These are phyloP conservation scores for Ridgeia piscesae DNA, from an alignment of 1,140 invertebrate genomes.

Conservation along the genomic window DNA sequence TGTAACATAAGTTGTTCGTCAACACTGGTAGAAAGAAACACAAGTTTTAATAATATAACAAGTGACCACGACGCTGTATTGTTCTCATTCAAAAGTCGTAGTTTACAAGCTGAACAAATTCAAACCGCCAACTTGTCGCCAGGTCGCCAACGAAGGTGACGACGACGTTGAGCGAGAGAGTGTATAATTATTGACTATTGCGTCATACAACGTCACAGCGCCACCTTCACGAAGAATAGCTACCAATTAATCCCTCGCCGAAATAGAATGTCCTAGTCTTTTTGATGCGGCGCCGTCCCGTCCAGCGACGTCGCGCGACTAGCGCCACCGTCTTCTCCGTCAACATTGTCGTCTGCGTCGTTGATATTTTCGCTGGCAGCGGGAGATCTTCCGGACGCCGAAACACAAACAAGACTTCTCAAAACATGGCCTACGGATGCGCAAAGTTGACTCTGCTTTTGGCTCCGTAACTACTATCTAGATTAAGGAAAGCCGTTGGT, in stretches of 20 bases:
- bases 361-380: not conserved
- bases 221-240: not conserved
- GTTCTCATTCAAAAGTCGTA: no score
- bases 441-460: not conserved
- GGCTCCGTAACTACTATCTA: not conserved
- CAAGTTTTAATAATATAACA: no score
- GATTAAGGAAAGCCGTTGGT: not conserved
- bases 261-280: not conserved
- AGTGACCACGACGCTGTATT: no score
- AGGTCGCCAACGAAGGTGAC: not conserved
- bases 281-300: not conserved
- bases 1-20: no score
- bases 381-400: not conserved
- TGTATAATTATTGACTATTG: not conserved
- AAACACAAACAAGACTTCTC: not conserved
- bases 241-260: not conserved
- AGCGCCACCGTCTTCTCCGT: not conserved
- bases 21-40: no score
- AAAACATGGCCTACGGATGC: not conserved
- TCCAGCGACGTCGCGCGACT: not conserved
- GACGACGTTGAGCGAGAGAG: not conserved
- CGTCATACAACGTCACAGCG: not conserved
- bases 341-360: not conserved
- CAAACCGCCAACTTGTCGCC: not conserved
- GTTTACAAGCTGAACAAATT: not conserved